phyloP scores from a whole-genome alignment of 2,888 invertebrate genomes.

The Antheraea yamamai region DNA sequence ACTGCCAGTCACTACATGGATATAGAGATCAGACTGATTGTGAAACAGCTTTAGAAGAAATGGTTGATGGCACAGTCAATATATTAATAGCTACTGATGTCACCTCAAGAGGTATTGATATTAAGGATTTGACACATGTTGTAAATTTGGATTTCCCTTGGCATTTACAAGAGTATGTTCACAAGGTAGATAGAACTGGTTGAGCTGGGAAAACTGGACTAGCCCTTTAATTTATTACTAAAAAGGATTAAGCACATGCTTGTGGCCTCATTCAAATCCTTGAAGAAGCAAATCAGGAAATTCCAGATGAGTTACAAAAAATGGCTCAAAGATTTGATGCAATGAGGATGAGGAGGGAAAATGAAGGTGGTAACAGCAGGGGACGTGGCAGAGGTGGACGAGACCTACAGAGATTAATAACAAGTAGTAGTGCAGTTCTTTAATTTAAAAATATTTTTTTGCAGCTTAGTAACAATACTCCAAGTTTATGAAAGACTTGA shows the following conservation, averaged over 20 bases:
- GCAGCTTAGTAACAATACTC: background rate
- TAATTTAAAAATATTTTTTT: background rate
- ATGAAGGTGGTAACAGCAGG: constrained; percentile 72
- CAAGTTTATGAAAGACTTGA: background rate
- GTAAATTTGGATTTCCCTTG: constrained; percentile 96
- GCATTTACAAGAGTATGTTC: constrained; percentile 97
- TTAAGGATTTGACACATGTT: constrained; percentile 93
- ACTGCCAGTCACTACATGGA: constrained; percentile 93
- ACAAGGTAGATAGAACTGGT: constrained; percentile 97
- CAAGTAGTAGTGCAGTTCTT: constrained; percentile 44
- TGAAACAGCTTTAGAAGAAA: constrained; percentile 91
- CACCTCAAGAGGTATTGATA: constrained; percentile 96
- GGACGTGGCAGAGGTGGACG: constrained; percentile 59
- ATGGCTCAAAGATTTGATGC: constrained; percentile 90
- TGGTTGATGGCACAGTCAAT: constrained; percentile 88
- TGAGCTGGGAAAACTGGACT: constrained; percentile 93
- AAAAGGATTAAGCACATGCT: constrained; percentile 92
- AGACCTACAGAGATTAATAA: constrained; percentile 29
- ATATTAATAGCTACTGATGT: constrained; percentile 97
- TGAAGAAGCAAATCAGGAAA: constrained; percentile 92
- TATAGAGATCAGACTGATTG: constrained; percentile 91
- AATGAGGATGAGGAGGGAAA: constrained; percentile 84
- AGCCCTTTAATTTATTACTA: constrained; percentile 91
- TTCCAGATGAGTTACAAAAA: constrained; percentile 87
- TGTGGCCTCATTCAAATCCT: constrained; percentile 91